Conservation (phyloP, 2,113 vertebrate species). For the Stigmatopora argus region DNA sequence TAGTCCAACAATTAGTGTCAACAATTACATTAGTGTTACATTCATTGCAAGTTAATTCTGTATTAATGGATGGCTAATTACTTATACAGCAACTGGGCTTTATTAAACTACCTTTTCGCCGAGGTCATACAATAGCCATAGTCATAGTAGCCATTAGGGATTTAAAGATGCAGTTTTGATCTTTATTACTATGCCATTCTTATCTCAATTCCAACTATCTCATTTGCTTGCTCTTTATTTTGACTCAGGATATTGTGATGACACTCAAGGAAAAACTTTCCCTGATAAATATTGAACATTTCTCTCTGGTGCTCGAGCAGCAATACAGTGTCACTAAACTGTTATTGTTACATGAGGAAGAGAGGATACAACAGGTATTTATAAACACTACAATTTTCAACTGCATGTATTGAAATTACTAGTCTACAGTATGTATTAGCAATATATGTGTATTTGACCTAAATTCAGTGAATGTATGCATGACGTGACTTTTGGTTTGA, state of each 20-base stretch:
- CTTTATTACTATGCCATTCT: not conserved
- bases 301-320: constrained; percentile 86
- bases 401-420: not conserved
- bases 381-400: constrained; percentile 4
- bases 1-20: not conserved
- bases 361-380: constrained; percentile 85
- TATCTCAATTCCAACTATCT: too few relatives aligned
- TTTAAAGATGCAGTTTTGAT: not conserved
- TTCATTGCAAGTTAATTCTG: not conserved
- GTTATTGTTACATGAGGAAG: constrained; percentile 86
- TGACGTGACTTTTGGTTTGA: not conserved
- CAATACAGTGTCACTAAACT: constrained; percentile 82
- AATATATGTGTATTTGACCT: not conserved
- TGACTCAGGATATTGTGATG: constrained; percentile 86
- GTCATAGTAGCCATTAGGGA: not conserved
- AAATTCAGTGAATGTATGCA: too few relatives aligned
- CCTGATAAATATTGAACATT: constrained; percentile 80
- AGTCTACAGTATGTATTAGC: not conserved
- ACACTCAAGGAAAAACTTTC: constrained; percentile 95
- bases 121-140: not conserved
- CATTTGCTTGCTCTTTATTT: constrained; percentile 5
- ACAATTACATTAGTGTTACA: not conserved
- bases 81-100: not conserved
- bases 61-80: not conserved
- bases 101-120: not conserved